These are phyloP conservation scores for Phenganax subtilis DNA, from an alignment of 92 coral and sea anemone genomes.

Conservation along the genomic window DNA sequence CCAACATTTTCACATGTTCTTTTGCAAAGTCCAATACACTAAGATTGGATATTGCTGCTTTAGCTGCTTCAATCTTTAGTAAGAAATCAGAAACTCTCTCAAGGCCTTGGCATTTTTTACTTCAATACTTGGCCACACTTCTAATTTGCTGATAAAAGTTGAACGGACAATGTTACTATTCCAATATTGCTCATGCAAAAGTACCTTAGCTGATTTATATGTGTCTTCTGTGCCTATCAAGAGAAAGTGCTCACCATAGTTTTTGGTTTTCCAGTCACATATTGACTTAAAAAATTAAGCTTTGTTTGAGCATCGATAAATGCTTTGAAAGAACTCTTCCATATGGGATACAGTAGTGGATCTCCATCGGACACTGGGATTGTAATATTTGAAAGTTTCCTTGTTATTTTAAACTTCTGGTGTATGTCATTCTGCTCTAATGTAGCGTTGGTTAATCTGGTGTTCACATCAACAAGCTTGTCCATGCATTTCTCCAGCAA, in stretches of 20 bases:
- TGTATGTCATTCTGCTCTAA: conserved; percentile 33
- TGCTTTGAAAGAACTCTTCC: conserved; percentile 53
- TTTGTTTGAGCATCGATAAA: conserved; percentile 51
- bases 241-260: conserved; percentile 6
- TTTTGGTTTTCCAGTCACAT: conserved; percentile 51
- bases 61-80: conserved; percentile 54
- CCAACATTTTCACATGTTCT: conserved; percentile 48
- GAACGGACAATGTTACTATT: conserved; percentile 43
- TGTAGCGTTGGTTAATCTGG: conserved; percentile 39
- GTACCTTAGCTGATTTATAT: conserved; percentile 37
- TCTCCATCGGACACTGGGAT: conserved; percentile 56
- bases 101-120: conserved; percentile 44
- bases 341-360: conserved; percentile 50
- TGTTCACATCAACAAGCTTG: conserved; percentile 37
- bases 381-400: conserved; percentile 41
- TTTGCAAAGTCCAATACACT: conserved; percentile 46
- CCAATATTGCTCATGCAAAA: conserved; percentile 32
- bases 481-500: conserved; percentile 38
- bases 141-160: conserved; percentile 50
- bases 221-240: conserved; percentile 38
- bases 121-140: conserved; percentile 50
- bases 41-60: conserved; percentile 45
- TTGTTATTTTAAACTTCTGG: conserved; percentile 14
- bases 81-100: conserved; percentile 56
- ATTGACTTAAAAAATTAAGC: conserved; percentile 52